A percentile compares a stretch with the other conserved stretches of the same genome.
Evolutionary conservation across 2,113 vertebrate species (phyloP).

Genomic region (Psittacula cyanocephala): DNA sequence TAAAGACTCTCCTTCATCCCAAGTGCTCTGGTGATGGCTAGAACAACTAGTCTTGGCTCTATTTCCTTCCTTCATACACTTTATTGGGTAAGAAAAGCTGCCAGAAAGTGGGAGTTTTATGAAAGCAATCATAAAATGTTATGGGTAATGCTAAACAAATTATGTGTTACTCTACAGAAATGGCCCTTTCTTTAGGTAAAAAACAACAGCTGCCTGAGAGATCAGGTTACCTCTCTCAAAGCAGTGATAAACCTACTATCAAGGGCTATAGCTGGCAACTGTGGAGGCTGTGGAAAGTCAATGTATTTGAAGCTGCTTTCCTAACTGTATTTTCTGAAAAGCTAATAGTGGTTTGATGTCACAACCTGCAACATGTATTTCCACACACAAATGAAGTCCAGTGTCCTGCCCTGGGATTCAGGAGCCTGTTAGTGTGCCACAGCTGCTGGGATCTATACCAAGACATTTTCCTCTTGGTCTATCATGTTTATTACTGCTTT

Average conservation of each 20-base stretch:
- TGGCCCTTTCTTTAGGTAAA: neutral
- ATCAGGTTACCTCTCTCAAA: conserved; percentile 16
- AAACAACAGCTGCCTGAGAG: conserved; percentile 2
- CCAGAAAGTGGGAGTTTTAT: conserved; percentile 57
- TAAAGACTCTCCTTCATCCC: neutral
- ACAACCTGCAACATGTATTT: neutral
- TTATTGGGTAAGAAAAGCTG: conserved; percentile 37
- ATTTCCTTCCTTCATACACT: conserved; percentile 8
- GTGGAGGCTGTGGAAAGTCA: neutral
- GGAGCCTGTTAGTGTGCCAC: neutral
- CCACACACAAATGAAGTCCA: neutral
- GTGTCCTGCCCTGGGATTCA: neutral
- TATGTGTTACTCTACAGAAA: conserved; percentile 33
- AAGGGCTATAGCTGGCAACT: neutral
- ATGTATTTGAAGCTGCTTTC: neutral
- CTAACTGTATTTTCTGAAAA: neutral
- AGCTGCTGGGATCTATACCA: neutral
- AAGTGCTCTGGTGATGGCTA: neutral
- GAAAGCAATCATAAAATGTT: conserved; percentile 52
- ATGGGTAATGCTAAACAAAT: conserved; percentile 55
- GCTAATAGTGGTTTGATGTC: neutral
- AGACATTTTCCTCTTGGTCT: neutral
- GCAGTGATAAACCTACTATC: neutral
- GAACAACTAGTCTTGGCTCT: conserved; percentile 14
- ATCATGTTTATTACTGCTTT: neutral